phyloP scores from a whole-genome alignment of 2,113 vertebrate genomes.

The Chionis minor region DNA sequence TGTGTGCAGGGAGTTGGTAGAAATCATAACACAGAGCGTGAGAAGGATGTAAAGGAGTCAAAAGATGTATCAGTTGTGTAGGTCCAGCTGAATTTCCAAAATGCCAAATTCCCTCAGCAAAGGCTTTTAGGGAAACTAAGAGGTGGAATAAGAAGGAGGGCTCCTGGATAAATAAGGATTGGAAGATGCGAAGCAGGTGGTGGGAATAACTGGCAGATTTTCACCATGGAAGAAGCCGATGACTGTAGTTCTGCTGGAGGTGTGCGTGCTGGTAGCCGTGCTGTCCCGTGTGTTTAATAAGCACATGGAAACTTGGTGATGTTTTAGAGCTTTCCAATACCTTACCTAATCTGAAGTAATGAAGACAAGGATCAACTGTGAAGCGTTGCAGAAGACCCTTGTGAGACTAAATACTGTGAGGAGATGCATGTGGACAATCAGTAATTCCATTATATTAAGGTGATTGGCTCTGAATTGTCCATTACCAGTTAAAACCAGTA shows the following conservation, averaged over 20 bases:
- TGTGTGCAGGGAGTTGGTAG: not conserved
- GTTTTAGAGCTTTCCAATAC: not conserved
- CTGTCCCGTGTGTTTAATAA: not conserved
- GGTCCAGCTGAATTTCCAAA: not conserved
- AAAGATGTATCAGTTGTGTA: not conserved
- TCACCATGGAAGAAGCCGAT: not conserved
- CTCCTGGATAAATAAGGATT: not conserved
- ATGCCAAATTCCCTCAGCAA: not conserved
- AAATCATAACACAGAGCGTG: not conserved
- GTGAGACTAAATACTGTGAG: not conserved
- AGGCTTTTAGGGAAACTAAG: not conserved
- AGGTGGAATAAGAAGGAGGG: not conserved
- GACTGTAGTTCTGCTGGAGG: not conserved
- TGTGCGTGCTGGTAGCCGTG: not conserved
- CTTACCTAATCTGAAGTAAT: not conserved
- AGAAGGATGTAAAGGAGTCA: not conserved
- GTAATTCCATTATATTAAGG: not conserved
- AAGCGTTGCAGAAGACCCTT: not conserved
- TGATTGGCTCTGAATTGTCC: not conserved
- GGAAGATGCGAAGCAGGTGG: not conserved
- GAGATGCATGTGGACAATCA: not conserved
- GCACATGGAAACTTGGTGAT: not conserved
- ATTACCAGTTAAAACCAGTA: not conserved
- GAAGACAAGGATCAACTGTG: not conserved
- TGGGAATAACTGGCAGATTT: not conserved